Conservation (phyloP, 2,888 invertebrate species). For the Atrina japonica region DNA sequence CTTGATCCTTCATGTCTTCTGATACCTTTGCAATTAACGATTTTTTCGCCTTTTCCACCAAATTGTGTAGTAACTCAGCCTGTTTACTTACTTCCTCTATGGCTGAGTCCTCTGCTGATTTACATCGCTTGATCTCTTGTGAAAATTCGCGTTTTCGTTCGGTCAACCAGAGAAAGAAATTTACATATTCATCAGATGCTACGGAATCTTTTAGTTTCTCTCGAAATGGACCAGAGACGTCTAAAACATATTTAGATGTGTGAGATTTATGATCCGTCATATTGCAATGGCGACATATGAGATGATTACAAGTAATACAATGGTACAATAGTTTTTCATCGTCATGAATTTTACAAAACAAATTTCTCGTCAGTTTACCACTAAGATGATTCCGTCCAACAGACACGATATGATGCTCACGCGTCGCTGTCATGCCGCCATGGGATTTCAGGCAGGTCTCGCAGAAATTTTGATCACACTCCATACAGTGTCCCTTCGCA, state of each 20-base stretch:
- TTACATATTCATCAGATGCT: conserved; percentile 26
- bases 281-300: conserved; percentile 45
- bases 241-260: conserved; percentile 25
- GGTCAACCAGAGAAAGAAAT: conserved; percentile 37
- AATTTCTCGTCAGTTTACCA: conserved; percentile 23
- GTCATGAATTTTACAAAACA: conserved; percentile 34
- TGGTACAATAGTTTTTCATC: conserved; percentile 36
- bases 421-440: conserved; percentile 35
- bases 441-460: conserved; percentile 35
- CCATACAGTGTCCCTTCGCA: conserved; percentile 33
- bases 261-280: conserved; percentile 39
- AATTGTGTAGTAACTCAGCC: conserved; percentile 21
- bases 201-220: conserved; percentile 3
- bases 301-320: conserved; percentile 34
- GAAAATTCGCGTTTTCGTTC: conserved; percentile 32
- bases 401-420: conserved; percentile 40
- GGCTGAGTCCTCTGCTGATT: conserved; percentile 18
- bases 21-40: conserved; percentile 8
- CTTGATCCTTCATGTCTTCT: conserved; percentile 12
- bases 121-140: conserved; percentile 28
- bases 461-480: conserved; percentile 41
- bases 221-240: conserved; percentile 24
- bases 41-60: conserved; percentile 15
- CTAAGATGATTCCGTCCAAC: conserved; percentile 10
- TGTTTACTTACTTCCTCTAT: conserved; percentile 21